phyloP scores from a whole-genome alignment of 2,888 invertebrate genomes.

The Macroteleia sp. region DNA sequence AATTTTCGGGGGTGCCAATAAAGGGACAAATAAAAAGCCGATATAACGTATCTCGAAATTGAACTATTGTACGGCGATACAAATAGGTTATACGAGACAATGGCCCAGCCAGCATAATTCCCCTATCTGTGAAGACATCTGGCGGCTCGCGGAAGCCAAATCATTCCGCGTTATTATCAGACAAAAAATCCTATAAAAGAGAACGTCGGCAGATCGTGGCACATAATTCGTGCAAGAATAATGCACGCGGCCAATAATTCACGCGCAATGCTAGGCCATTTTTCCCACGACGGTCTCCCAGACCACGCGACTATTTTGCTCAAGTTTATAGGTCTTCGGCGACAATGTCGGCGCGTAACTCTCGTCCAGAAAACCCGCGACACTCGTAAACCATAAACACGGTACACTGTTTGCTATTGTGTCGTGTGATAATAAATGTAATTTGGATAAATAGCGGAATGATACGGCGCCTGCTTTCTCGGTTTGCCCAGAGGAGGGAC shows the following conservation, averaged over 20 bases:
- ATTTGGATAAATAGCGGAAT: conserved; percentile 65
- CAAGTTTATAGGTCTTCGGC: conserved; percentile 59
- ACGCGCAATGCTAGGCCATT: conserved; percentile 26
- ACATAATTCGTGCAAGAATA: conserved; percentile 24
- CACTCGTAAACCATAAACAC: conserved; percentile 62
- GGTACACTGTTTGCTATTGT: conserved; percentile 60
- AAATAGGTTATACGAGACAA: conserved; percentile 49
- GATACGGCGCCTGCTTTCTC: conserved; percentile 50
- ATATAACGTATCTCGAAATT: conserved; percentile 14
- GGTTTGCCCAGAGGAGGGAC: background rate
- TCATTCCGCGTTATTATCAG: conserved; percentile 45
- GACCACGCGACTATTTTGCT: conserved; percentile 33
- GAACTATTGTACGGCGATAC: conserved; percentile 38
- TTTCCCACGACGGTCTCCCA: conserved; percentile 38
- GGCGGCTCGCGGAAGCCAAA: conserved; percentile 35
- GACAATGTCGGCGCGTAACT: conserved; percentile 58
- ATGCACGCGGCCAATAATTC: conserved; percentile 45
- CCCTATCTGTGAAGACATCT: conserved; percentile 34
- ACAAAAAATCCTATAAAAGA: conserved; percentile 35
- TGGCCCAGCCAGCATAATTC: conserved; percentile 8
- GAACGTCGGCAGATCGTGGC: conserved; percentile 3
- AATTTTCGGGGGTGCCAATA: conserved; percentile 36
- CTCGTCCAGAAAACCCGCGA: conserved; percentile 53
- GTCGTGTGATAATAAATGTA: conserved; percentile 59
- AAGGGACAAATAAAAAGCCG: conserved; percentile 32